These are phyloP conservation scores for Pristionchus exspectatus DNA, from an alignment of 2,888 invertebrate genomes.

Conservation along the genomic window DNA sequence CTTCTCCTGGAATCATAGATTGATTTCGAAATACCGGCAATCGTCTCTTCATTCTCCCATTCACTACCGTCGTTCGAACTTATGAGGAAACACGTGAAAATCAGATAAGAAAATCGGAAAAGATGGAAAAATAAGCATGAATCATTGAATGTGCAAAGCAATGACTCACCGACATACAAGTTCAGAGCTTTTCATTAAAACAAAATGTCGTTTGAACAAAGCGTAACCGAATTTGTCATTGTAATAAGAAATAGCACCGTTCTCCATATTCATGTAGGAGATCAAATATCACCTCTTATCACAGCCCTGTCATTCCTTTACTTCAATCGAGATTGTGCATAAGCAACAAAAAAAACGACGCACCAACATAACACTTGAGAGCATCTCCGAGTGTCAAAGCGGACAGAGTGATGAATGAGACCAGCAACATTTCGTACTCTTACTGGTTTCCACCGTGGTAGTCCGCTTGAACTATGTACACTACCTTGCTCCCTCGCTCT, in stretches of 20 bases:
- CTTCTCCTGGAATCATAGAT: not conserved
- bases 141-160: too few relatives aligned
- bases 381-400: not conserved
- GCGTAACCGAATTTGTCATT: too few relatives aligned
- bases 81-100: not conserved
- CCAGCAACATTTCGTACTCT: conserved; percentile 11
- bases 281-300: too few relatives aligned
- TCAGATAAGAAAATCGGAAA: not conserved
- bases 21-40: not conserved
- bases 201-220: too few relatives aligned
- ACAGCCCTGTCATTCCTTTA: too few relatives aligned
- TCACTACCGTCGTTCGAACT: not conserved
- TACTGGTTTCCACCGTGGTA: not conserved
- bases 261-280: too few relatives aligned
- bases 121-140: not conserved
- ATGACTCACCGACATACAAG: too few relatives aligned
- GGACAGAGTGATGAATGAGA: not conserved
- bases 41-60: not conserved
- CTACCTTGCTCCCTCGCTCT: not conserved
- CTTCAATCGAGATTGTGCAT: too few relatives aligned
- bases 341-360: not conserved
- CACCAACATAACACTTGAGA: not conserved
- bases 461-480: not conserved
- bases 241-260: too few relatives aligned
- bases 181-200: too few relatives aligned